phyloP scores from a whole-genome alignment of 2,113 vertebrate genomes.

The Myrmecophaga tridactyla region DNA sequence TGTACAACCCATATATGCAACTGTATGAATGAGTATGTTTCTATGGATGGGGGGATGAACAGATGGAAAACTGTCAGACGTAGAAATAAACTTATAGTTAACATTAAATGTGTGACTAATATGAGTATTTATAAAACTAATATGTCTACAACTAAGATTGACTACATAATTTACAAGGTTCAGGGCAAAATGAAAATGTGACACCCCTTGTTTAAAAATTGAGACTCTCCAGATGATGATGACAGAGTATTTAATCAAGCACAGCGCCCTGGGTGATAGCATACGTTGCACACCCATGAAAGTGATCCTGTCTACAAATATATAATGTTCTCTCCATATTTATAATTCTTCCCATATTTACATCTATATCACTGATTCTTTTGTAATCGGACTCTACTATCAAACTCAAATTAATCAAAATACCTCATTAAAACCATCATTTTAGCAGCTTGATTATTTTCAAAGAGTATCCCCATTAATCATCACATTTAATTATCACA shows the following conservation, averaged over 20 bases:
- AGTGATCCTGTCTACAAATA: background rate
- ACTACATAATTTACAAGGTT: background rate
- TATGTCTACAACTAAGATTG: background rate
- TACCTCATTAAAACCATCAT: background rate
- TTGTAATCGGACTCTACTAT: background rate
- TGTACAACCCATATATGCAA: background rate
- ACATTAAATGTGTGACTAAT: background rate
- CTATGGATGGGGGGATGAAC: background rate
- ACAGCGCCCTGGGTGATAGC: rapidly evolving
- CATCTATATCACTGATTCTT: background rate
- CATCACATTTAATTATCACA: background rate
- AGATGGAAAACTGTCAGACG: background rate
- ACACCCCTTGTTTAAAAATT: background rate
- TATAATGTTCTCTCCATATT: background rate
- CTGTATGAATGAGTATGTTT: too few relatives aligned
- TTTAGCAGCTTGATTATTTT: background rate
- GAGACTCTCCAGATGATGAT: background rate
- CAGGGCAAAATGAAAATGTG: background rate
- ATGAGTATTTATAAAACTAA: background rate
- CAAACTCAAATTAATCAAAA: background rate
- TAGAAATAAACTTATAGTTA: background rate
- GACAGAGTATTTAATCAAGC: too few relatives aligned
- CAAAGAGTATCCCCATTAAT: background rate
- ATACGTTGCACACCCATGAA: background rate
- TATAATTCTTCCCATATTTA: background rate